These are phyloP conservation scores for Amazona vittata DNA, from an alignment of 2,113 vertebrate species.

Conservation along the genomic window DNA sequence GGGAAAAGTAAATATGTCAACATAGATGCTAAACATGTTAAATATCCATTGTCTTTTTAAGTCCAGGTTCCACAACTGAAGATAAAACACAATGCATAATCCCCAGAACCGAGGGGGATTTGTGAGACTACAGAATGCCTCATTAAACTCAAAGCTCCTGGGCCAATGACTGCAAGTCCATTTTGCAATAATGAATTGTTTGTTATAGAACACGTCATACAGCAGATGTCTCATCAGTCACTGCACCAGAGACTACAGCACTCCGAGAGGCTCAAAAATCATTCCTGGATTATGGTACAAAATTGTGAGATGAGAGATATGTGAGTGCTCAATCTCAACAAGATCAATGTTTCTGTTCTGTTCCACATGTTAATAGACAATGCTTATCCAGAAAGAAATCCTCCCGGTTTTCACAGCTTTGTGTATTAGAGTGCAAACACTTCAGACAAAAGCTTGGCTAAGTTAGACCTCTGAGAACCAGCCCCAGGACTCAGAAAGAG, in stretches of 20 bases:
- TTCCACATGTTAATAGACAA: background rate
- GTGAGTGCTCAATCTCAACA: background rate
- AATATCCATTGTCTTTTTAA: constrained; percentile 53
- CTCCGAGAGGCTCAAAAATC: background rate
- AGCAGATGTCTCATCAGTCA: constrained; percentile 63
- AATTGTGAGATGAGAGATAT: background rate
- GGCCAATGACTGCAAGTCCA: constrained; percentile 65
- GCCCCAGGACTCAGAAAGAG: background rate
- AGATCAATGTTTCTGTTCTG: background rate
- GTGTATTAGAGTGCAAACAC: background rate
- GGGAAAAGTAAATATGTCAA: constrained; percentile 54
- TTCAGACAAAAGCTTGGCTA: background rate
- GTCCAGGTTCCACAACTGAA: constrained; percentile 37
- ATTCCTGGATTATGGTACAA: background rate
- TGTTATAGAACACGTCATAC: constrained; percentile 55
- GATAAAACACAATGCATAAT: constrained; percentile 28
- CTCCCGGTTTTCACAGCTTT: background rate
- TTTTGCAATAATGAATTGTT: constrained; percentile 72
- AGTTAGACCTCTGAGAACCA: background rate
- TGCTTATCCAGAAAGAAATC: background rate
- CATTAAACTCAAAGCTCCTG: constrained; percentile 55
- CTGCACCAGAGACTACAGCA: background rate
- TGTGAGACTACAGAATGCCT: constrained; percentile 47
- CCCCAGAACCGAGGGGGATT: background rate
- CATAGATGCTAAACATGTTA: constrained; percentile 13